Evolutionary conservation across 1,140 invertebrate species (phyloP), one percentile per base, ranked within the genome.

Genomic region (Polypedilum pembai): DNA sequence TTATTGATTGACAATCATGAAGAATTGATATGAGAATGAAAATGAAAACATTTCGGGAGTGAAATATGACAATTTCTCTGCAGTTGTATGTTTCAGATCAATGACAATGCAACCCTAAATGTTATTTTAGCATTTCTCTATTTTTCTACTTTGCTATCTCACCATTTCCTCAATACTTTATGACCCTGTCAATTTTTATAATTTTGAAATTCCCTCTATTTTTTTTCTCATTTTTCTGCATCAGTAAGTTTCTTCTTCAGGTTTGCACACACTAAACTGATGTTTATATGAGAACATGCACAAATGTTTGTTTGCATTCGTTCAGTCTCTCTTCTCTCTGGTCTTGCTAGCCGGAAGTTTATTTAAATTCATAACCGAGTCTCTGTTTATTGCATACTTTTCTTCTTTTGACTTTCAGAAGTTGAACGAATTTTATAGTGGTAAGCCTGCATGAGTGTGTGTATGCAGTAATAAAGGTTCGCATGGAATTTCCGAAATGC

Each of bases 1-100:
- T 56, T 69, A 69, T 20, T 69, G 65, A 69, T 69, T 69, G 65
- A 69, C 65, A 69, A 20, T 69, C 65, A 18, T 69, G 65, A 20
- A 69, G 17, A 20, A 20, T 20, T 69, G 20, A 18, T 20, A 20
- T 5, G 20, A 56, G 10, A 69, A 20, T 1, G 17, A 69, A 12
- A 69, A 20, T 69, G 18, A 69, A 20, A 18, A 69, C 17, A 21
- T 21, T 69, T 18, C 12, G 20, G 17, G 20, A 69, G 65, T 69
- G 45, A 56, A 56, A 56, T 21, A 69, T 69, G 65, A 56, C 17
- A 8, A 69, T 69, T 69, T 69, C 20, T 69, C 7, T 69, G 17
- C 10, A 18, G n/a, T 8, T 18, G n/a, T 17, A 0, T 18, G 65
- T 69, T 69, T 20, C 65, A 69, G 65, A 69, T 69, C 65, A 18